Evolutionary conservation across 2,888 invertebrate species (phyloP), one percentile per base, ranked within the genome.

Genomic region (Aradus depressus): DNA sequence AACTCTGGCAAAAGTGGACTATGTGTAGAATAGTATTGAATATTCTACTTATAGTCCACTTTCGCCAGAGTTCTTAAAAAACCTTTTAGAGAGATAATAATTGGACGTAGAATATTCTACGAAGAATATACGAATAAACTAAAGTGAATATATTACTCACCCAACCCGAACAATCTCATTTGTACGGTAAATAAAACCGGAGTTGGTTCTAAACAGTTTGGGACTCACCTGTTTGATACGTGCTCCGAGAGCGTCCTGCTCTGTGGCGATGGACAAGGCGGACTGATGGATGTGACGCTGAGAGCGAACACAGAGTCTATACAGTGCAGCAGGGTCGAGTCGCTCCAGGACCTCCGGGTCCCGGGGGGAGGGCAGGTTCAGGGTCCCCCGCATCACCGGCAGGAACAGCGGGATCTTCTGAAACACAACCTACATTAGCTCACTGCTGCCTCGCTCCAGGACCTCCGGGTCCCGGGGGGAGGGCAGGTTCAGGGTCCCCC

Each of bases 371-470:
- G 91, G 87, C 47, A 90, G 69, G 35, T 89, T 89, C 1, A 91
- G 68, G 0, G 90, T 86, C 0, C 89, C 90, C 32, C 91, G 70
- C 80, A 95, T 88, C 43, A 95, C 90, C 0, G 95, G 95, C 48
- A 92, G 70, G 67, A 95, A 93, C 68, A 89, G 86, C 2, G 93
- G 92, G 60, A 93, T 91, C 60, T 76, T 81, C 75, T 86, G 70
- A 26, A 60, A 58, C 58, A 60, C 44, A n/a, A n/a, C n/a, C n/a
- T n/a, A n/a, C n/a, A n/a, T n/a, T n/a, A n/a, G n/a, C n/a, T n/a
- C n/a, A n/a, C n/a, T n/a, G n/a, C n/a, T n/a, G n/a, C n/a, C n/a
- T n/a, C 80, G 79, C 69, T 92, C 92, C 19, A 91, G 69, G 1
- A 92, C 81, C 64, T 91, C 90, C 0, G 88, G 84, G 66, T 93